These are phyloP conservation scores for Sylvietta virens DNA, from an alignment of 2,113 vertebrate genomes.

Conservation along the genomic window DNA sequence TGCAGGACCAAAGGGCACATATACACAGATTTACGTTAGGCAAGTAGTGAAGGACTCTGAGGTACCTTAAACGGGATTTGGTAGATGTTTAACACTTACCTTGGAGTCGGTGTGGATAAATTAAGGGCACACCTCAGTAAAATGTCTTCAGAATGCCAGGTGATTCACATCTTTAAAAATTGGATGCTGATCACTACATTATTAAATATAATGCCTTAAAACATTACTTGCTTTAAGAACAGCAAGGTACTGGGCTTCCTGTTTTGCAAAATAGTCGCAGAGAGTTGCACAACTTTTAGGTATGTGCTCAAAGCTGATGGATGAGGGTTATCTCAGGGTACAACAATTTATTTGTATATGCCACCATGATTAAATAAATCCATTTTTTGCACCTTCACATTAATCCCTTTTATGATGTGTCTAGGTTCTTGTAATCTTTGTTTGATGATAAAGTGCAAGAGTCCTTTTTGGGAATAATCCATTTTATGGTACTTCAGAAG, in stretches of 20 bases:
- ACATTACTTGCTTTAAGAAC: not conserved
- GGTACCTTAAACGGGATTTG: not conserved
- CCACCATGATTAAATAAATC: not conserved
- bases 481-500: not conserved
- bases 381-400: not conserved
- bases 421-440: not conserved
- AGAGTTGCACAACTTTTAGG: not conserved
- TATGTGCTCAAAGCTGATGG: not conserved
- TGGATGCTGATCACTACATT: not conserved
- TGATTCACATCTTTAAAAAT: not conserved
- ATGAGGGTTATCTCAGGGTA: not conserved
- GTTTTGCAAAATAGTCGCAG: not conserved
- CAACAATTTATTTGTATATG: not conserved
- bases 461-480: not conserved
- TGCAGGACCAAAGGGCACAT: not conserved
- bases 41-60: not conserved
- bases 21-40: rapidly evolving
- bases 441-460: not conserved
- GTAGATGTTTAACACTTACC: not conserved
- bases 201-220: not conserved
- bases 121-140: not conserved
- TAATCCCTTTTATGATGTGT: not conserved
- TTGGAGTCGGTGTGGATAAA: not conserved
- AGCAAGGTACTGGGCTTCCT: not conserved
- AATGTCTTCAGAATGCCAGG: not conserved